Evolutionary conservation across 2,113 vertebrate species (phyloP), one percentile per base, ranked within the genome.

Genomic region (Antidorcas marsupialis): DNA sequence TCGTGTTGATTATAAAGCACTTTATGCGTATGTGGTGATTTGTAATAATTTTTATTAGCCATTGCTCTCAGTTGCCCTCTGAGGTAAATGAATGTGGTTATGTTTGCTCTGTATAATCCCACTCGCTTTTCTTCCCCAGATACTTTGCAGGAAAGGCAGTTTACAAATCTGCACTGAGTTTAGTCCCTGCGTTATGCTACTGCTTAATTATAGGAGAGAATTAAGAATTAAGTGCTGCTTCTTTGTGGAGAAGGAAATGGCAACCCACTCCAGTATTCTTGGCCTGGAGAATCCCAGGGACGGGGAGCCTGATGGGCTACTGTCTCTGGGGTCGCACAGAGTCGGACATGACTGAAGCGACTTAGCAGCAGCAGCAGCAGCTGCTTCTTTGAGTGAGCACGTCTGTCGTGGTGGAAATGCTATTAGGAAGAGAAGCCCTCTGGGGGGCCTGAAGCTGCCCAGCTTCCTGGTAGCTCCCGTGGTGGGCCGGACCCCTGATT

Each of bases 11-110:
- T 90, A 82, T 76, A 71, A 85, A 84, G 62, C 36, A 36, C 87
- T 97, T 93, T 84, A 55, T 47, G 5, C 28, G 76, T 47, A 62
- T 33, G 76, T 43, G 50, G 94, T 67, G 67, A 95, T 97, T 67
- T 89, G 92, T 27, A 79, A 55, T 88, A 17, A 60, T 25, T 95
- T 96, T 97, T 97, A 91, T 93, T 89, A 94, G 57, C 57, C 36
- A 17, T 94, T 93, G 89, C 55, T 89, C 33, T 53, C 53, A 15
- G 21, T 74, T n/a, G 30, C 87, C 90, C 82, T 97, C 45, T 27
- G 92, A 97, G 87, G 50, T 95, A 28, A 19, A 5, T 52, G 45
- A 85, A 52, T 15, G 7, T 43, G 67, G 59, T 78, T 67, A 27
- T 11, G 28, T 79, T 94, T 39, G 76, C 39, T 36, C 17, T 88